Conservation (phyloP, 2,113 vertebrate genomes). For the Coracopsis vasa region DNA sequence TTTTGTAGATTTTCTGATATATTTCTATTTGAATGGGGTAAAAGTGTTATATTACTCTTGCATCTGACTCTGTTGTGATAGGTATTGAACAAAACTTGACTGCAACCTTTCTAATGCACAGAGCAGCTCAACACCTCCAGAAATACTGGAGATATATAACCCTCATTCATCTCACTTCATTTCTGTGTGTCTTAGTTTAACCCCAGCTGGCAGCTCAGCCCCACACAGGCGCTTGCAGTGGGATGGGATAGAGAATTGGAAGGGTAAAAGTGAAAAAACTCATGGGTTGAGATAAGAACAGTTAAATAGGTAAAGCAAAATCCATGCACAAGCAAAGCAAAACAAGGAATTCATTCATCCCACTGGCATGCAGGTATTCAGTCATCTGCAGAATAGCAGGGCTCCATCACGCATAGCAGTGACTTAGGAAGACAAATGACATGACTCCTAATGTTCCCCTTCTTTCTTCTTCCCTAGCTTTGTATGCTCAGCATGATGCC, state of each 20-base stretch:
- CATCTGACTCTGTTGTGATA: neutral
- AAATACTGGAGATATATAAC: neutral
- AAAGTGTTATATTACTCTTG: neutral
- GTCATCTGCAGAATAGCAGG: neutral
- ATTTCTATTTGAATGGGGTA: neutral
- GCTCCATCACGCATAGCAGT: rapidly evolving
- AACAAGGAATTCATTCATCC: neutral
- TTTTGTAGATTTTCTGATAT: neutral
- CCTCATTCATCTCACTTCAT: neutral
- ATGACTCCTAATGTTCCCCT: neutral
- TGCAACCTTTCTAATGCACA: neutral
- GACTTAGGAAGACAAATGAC: neutral
- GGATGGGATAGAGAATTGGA: neutral
- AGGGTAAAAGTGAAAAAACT: neutral
- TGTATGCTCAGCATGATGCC: neutral
- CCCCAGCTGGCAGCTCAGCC: neutral
- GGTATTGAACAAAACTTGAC: neutral
- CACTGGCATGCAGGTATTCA: neutral
- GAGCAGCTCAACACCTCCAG: neutral
- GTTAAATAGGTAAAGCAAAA: neutral
- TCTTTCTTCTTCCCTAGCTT: neutral
- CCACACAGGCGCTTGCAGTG: neutral
- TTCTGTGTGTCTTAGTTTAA: neutral
- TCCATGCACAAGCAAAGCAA: neutral
- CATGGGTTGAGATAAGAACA: neutral